These are phyloP conservation scores for Clepsis dumicolana DNA, from an alignment of 2,888 invertebrate species.

Conservation along the genomic window DNA sequence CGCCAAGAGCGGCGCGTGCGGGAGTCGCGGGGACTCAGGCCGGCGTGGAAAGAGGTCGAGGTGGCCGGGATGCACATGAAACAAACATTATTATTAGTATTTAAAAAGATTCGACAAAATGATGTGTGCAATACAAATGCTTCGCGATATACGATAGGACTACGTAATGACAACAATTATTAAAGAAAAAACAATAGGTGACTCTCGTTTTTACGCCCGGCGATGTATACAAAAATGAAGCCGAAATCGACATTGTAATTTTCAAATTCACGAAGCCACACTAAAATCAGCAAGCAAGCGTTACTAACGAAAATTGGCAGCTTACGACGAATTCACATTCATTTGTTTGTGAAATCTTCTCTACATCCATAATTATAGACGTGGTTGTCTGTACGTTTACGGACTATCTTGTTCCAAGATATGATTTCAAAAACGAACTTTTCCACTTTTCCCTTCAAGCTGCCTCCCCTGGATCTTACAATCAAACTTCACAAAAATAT, in stretches of 20 bases:
- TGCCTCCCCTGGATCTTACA: not conserved
- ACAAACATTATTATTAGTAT: too few species aligned
- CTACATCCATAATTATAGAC: not conserved
- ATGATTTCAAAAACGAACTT: not conserved
- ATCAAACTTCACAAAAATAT: too few species aligned
- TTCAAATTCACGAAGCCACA: slow-evolving; percentile 8
- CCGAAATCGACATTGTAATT: slow-evolving; percentile 14
- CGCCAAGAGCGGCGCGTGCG: too few species aligned
- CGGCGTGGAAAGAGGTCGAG: too few species aligned
- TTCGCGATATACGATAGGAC: too few species aligned
- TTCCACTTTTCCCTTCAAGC: not conserved
- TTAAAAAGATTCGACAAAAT: too few species aligned
- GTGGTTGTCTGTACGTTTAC: not conserved
- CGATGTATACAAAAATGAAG: not conserved
- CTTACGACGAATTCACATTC: not conserved
- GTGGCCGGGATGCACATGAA: too few species aligned
- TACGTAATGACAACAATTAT: too few species aligned
- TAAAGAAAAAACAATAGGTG: too few species aligned
- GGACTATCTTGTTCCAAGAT: not conserved
- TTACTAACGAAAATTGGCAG: slow-evolving; percentile 26
- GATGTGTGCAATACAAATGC: too few species aligned
- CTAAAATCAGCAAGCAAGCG: slow-evolving; percentile 22
- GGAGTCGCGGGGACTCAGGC: too few species aligned
- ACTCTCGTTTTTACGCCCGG: too few species aligned
- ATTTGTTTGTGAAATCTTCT: slow-evolving; percentile 15